phyloP scores from a whole-genome alignment of 2,113 vertebrate genomes.

The Cygnus atratus region DNA sequence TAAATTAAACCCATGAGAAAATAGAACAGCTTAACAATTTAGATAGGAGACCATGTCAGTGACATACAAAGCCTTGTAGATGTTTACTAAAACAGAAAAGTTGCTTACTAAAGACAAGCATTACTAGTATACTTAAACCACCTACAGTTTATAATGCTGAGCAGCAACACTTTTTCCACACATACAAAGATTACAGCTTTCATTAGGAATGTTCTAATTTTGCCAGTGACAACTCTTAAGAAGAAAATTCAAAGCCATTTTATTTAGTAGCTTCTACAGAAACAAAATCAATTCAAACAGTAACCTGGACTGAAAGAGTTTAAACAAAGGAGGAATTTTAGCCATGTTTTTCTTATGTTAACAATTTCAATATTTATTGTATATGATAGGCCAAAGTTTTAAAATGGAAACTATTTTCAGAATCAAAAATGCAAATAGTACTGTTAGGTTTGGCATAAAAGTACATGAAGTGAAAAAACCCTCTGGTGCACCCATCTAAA shows the following conservation, averaged over 20 bases:
- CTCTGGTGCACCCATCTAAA: slow-evolving; percentile 56
- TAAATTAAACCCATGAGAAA: neutral
- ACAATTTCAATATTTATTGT: neutral
- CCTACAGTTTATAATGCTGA: neutral
- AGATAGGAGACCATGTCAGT: neutral
- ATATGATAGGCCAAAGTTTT: neutral
- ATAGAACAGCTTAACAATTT: neutral
- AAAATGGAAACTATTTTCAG: slow-evolving; percentile 13
- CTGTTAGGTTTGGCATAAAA: slow-evolving; percentile 53
- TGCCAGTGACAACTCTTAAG: neutral
- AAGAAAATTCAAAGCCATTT: slow-evolving; percentile 50
- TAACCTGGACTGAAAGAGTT: neutral
- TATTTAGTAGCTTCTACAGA: slow-evolving; percentile 37
- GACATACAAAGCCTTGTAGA: neutral
- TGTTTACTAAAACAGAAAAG: neutral
- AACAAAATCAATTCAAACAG: neutral
- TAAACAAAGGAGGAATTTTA: neutral
- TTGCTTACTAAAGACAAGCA: slow-evolving; percentile 5
- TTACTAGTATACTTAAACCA: neutral
- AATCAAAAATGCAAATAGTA: slow-evolving; percentile 6
- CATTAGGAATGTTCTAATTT: neutral
- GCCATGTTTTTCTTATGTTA: neutral
- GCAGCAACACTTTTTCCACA: neutral
- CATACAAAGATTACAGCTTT: neutral
- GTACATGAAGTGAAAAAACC: slow-evolving; percentile 40